These are phyloP conservation scores for Petrolisthes cinctipes DNA, from an alignment of 2,888 invertebrate genomes.

Conservation along the genomic window DNA sequence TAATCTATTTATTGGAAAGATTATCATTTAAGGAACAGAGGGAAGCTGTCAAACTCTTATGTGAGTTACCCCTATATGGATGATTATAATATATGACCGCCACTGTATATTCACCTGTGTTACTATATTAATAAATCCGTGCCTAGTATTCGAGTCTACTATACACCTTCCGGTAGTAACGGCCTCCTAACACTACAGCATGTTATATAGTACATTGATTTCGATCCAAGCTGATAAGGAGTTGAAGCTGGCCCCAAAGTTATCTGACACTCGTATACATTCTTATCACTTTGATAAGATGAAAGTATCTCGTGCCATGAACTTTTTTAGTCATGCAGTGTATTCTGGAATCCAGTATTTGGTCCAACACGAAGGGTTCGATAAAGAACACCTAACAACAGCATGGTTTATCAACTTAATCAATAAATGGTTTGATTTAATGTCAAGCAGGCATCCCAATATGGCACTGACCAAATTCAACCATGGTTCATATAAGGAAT, in stretches of 20 bases:
- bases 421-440: conserved; percentile 10
- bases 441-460: too few relatives aligned
- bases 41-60: too few relatives aligned
- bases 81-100: too few relatives aligned
- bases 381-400: not conserved
- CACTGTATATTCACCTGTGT: too few relatives aligned
- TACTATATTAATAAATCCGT: too few relatives aligned
- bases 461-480: not conserved
- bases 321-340: not conserved
- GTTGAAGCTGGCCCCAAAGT: not conserved
- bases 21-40: too few relatives aligned
- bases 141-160: too few relatives aligned
- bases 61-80: too few relatives aligned
- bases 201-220: not conserved
- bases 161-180: too few relatives aligned
- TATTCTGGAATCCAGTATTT: not conserved
- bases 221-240: not conserved
- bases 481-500: not conserved
- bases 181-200: too few relatives aligned
- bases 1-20: too few relatives aligned
- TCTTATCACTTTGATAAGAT: not conserved
- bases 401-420: not conserved
- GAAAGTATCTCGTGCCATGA: not conserved
- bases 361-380: not conserved
- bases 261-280: not conserved